These are phyloP conservation scores for Danionella dracula DNA, from an alignment of 2,797 vertebrate genomes.

Conservation along the genomic window DNA sequence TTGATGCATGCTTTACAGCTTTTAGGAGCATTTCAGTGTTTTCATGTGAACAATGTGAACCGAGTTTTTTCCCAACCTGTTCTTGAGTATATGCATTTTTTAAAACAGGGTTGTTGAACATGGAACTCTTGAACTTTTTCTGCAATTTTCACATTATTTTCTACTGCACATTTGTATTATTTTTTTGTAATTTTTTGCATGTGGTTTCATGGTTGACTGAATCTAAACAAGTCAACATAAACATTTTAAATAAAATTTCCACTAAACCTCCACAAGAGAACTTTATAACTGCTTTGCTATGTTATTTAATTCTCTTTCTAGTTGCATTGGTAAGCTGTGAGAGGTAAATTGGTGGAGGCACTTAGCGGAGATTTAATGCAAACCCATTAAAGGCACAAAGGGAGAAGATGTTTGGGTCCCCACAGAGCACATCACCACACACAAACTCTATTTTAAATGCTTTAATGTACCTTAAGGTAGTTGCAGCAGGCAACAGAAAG, in stretches of 20 bases:
- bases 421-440: neutral
- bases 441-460: conserved; percentile 11
- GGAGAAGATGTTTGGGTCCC: neutral
- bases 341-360: conserved; percentile 61
- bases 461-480: conserved; percentile 34
- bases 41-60: no score
- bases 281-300: neutral
- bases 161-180: no score
- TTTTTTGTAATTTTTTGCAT: no score
- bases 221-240: no score
- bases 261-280: neutral
- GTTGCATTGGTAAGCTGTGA: conserved; percentile 48
- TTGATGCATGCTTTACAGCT: no score
- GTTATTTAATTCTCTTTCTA: conserved; percentile 3
- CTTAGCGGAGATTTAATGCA: conserved; percentile 60
- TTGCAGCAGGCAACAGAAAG: conserved; percentile 1
- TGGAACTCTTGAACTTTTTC: no score
- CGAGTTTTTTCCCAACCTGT: no score
- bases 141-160: no score
- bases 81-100: no score
- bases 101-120: no score
- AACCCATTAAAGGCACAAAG: conserved; percentile 61
- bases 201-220: no score
- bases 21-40: no score
- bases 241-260: neutral